Evolutionary conservation across 2,113 vertebrate genomes (phyloP).

Genomic region (Odocoileus virginianus): DNA sequence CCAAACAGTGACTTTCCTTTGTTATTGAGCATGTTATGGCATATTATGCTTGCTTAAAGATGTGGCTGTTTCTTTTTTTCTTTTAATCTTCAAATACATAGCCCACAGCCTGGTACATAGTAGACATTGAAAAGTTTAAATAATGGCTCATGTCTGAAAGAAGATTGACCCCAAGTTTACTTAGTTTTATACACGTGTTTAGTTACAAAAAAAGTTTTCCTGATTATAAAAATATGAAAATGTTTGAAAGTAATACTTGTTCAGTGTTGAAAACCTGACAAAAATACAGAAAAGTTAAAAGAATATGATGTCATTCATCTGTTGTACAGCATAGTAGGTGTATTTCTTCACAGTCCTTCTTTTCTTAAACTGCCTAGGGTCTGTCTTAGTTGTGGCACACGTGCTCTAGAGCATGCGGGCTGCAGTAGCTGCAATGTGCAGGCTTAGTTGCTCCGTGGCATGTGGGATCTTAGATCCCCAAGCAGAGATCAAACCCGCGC

Average conservation of each 20-base stretch:
- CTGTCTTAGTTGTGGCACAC: not conserved
- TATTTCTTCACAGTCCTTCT: not conserved
- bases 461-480: not conserved
- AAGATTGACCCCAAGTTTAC: not conserved
- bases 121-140: not conserved
- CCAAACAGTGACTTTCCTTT: not conserved
- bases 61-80: not conserved
- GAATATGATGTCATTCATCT: not conserved
- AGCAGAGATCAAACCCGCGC: not conserved
- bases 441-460: not conserved
- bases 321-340: not conserved
- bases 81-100: not conserved
- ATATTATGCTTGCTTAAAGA: not conserved
- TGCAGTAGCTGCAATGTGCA: rapidly evolving
- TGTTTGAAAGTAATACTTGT: not conserved
- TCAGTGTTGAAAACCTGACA: not conserved
- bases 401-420: rapidly evolving
- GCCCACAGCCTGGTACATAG: not conserved
- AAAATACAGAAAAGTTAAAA: not conserved
- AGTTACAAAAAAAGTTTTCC: not conserved
- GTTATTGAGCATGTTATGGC: not conserved
- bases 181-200: not conserved
- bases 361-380: not conserved
- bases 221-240: not conserved
- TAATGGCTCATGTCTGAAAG: not conserved